Conservation (phyloP, 2,888 invertebrate genomes). For the Apamea sordens region DNA sequence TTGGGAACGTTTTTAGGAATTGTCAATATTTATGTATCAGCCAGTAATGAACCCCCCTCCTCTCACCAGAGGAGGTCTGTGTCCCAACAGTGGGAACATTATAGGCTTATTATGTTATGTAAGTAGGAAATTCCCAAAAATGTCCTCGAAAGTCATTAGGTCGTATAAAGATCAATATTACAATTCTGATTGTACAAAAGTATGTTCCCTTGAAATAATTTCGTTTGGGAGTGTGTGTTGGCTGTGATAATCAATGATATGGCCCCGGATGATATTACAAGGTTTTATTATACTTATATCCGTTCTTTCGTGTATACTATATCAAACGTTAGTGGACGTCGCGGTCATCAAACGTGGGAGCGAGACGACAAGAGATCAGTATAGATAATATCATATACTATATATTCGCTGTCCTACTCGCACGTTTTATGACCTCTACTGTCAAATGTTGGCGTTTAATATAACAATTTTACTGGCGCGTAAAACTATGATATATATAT, state of each 20-base stretch:
- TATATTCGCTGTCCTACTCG: background rate
- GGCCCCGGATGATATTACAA: slow-evolving; percentile 64
- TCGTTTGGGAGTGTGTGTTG: slow-evolving; percentile 70
- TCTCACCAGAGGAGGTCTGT: no score
- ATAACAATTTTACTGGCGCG: slow-evolving; percentile 1
- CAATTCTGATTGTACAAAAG: slow-evolving; percentile 23
- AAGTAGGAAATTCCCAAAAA: background rate
- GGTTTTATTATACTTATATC: slow-evolving; percentile 46
- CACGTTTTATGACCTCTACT: background rate
- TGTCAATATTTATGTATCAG: background rate
- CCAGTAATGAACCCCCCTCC: no score
- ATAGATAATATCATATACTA: background rate
- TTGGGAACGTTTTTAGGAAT: background rate
- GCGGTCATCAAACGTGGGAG: slow-evolving; percentile 1
- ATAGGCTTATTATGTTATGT: no score
- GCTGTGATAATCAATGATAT: slow-evolving; percentile 70
- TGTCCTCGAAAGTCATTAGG: background rate
- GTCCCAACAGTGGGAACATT: no score
- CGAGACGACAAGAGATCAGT: slow-evolving; percentile 3
- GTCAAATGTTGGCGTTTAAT: background rate
- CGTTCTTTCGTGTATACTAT: slow-evolving; percentile 28
- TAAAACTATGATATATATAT: background rate
- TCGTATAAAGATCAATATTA: background rate
- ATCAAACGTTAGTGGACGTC: background rate
- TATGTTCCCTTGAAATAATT: slow-evolving; percentile 36